Percentiles rank a stretch among this genome's conserved stretches.
These are phyloP conservation scores for Anguilla pacifica DNA, from an alignment of 2,797 vertebrate genomes.

Conservation along the genomic window DNA sequence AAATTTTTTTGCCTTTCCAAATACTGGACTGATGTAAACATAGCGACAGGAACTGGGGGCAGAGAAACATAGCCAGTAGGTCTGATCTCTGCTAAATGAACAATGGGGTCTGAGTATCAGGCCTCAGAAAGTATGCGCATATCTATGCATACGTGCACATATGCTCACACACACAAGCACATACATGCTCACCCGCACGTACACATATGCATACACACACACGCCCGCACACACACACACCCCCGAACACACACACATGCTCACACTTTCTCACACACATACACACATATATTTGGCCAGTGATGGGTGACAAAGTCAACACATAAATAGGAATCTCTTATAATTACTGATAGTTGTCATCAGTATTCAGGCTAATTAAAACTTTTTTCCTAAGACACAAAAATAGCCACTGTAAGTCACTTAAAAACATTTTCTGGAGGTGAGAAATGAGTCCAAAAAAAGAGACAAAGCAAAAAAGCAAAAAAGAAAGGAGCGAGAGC, in stretches of 20 bases:
- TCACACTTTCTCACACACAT: constrained; percentile 17
- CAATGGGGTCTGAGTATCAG: constrained; percentile 34
- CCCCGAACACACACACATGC: constrained; percentile 32
- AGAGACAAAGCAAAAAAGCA: constrained; percentile 39
- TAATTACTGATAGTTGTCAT: neutral
- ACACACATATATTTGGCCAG: constrained; percentile 13
- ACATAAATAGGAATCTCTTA: neutral
- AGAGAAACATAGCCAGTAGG: constrained; percentile 32
- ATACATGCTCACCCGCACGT: constrained; percentile 15
- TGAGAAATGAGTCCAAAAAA: constrained; percentile 13
- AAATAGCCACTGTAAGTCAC: neutral
- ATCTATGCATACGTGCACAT: constrained; percentile 29
- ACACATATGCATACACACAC: constrained; percentile 32
- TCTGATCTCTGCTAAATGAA: constrained; percentile 18
- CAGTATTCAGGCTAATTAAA: neutral
- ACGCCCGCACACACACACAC: constrained; percentile 41
- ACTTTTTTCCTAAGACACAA: neutral
- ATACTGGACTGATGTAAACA: neutral
- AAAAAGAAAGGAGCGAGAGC: constrained; percentile 37
- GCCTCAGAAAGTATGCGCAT: constrained; percentile 32
- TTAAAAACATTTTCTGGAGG: neutral
- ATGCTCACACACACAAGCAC: constrained; percentile 15
- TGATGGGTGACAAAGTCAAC: neutral
- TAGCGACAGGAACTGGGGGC: neutral
- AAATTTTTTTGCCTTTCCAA: neutral